phyloP scores from a whole-genome alignment of 2,797 vertebrate species.

The Sebastes iracundus region DNA sequence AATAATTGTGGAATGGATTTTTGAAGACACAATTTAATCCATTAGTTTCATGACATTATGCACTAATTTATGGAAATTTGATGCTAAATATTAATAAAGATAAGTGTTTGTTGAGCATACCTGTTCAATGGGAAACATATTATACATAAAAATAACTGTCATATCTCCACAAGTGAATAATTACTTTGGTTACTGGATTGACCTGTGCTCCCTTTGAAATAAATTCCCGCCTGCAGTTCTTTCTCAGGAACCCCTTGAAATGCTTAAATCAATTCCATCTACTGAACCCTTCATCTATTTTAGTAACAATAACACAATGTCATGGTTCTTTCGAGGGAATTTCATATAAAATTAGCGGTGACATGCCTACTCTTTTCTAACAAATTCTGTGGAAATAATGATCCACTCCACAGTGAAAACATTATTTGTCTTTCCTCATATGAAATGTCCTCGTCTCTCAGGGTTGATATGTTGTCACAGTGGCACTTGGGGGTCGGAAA shows the following conservation, averaged over 20 bases:
- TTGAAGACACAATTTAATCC: not conserved
- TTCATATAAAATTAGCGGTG: not conserved
- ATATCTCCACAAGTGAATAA: not conserved
- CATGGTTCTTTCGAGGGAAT: not conserved
- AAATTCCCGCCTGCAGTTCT: not conserved
- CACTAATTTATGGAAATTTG: not conserved
- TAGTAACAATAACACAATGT: not conserved
- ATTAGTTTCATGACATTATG: not conserved
- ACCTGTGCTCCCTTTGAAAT: not conserved
- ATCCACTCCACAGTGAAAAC: constrained; percentile 16
- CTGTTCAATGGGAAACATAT: not conserved
- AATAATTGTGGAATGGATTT: not conserved
- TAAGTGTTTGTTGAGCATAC: not conserved
- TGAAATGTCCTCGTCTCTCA: constrained; percentile 51
- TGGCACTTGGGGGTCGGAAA: constrained; percentile 55
- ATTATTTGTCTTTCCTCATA: constrained; percentile 27
- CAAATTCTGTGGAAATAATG: constrained; percentile 21
- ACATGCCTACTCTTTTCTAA: not conserved
- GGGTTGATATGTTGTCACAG: constrained; percentile 42
- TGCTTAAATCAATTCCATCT: constrained; percentile 21
- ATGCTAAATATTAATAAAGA: not conserved
- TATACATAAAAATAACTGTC: not conserved
- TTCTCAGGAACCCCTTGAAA: not conserved
- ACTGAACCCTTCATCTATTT: constrained; percentile 7
- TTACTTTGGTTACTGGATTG: not conserved